Conservation (phyloP, 2,797 vertebrate species). For the Notolabrus celidotus region DNA sequence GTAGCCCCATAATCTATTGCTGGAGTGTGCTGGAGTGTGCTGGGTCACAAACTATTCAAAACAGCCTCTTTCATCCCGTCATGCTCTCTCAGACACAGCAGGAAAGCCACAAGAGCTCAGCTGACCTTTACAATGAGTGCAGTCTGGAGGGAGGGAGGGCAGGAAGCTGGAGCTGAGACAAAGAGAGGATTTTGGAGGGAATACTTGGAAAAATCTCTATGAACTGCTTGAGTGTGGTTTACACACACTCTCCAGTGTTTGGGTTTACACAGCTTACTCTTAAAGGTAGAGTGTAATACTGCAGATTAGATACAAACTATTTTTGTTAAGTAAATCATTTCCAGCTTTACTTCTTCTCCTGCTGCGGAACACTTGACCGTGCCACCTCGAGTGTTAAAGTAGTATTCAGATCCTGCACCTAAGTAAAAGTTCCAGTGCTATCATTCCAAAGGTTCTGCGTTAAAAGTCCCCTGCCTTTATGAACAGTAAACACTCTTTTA, state of each 20-base stretch:
- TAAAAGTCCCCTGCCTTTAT: too few species aligned
- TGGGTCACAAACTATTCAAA: conserved; percentile 28
- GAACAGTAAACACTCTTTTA: too few species aligned
- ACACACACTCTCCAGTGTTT: background rate
- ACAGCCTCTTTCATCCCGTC: background rate
- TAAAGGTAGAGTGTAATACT: background rate
- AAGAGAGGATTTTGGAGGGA: conserved; percentile 40
- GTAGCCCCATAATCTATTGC: too few species aligned
- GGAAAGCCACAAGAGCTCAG: conserved; percentile 47
- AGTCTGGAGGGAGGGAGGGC: conserved; percentile 23
- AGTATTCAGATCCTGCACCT: too few species aligned
- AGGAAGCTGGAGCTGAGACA: conserved; percentile 44
- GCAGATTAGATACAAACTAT: background rate
- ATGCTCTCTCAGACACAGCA: conserved; percentile 3
- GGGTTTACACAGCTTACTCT: background rate
- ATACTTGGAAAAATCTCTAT: conserved; percentile 18
- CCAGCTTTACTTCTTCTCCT: too few species aligned
- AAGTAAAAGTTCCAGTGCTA: too few species aligned
- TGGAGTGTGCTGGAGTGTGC: conserved; percentile 37
- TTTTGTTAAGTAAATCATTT: background rate
- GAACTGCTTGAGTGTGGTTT: background rate
- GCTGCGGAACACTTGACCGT: too few species aligned
- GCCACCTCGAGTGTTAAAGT: too few species aligned
- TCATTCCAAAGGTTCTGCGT: too few species aligned
- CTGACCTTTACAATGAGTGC: conserved; percentile 53